A percentile compares a stretch with the other conserved stretches of the same genome.
Conservation (phyloP, 2,113 vertebrate species). For the Cyprinodon variegatus region DNA sequence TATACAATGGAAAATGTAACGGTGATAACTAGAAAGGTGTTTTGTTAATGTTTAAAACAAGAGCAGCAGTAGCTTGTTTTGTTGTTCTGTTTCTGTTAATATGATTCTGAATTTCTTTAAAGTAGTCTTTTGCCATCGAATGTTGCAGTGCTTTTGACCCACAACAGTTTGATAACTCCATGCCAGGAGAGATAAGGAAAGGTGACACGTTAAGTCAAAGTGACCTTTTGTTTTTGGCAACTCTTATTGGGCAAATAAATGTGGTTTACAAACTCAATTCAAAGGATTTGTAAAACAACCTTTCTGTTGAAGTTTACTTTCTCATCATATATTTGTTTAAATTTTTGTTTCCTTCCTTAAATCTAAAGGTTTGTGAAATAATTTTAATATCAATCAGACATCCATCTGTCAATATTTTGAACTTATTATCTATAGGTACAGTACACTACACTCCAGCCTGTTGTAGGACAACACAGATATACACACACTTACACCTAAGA, state of each 20-base stretch:
- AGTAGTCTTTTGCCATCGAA: constrained; percentile 2
- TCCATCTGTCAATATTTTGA: too few species aligned
- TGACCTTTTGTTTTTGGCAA: constrained; percentile 8
- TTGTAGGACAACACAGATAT: too few species aligned
- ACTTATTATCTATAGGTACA: too few species aligned
- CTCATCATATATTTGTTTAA: not conserved
- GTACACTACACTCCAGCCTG: too few species aligned
- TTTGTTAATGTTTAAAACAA: constrained; percentile 19
- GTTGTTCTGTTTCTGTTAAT: not conserved
- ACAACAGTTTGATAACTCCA: not conserved
- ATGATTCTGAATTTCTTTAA: not conserved
- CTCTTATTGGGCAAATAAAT: not conserved
- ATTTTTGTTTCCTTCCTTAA: not conserved
- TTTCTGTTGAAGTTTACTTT: not conserved
- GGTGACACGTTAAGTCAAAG: not conserved
- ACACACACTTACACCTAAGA: too few species aligned
- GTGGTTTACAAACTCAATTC: not conserved
- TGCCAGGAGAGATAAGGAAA: constrained; percentile 10
- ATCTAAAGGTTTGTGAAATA: too few species aligned
- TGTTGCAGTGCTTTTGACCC: constrained; percentile 7
- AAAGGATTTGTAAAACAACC: not conserved
- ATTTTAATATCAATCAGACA: too few species aligned
- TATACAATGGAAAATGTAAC: not conserved
- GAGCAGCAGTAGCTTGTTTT: not conserved
- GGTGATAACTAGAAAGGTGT: not conserved